Evolutionary conservation across 35 echinoderm and acorn worm species (phyloP).

Genomic region (Amphiura filiformis): DNA sequence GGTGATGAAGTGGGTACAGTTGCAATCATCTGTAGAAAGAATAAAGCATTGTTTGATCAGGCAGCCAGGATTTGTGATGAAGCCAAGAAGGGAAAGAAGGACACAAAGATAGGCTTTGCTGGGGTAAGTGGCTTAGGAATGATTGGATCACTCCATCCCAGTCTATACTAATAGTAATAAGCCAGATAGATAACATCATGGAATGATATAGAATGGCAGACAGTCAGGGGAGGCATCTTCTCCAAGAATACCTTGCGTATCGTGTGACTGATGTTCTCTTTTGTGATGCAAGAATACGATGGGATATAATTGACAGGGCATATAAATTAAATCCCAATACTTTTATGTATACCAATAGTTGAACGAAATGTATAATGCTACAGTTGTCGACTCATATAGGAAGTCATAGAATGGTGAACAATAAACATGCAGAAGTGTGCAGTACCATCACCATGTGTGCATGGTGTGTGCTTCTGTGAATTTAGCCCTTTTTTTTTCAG

Average conservation of each 20-base stretch:
- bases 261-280: background rate
- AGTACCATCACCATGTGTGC: too few relatives aligned
- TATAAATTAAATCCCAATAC: too few relatives aligned
- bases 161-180: background rate
- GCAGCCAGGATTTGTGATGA: constrained; percentile 36
- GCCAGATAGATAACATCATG: too few relatives aligned
- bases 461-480: too few relatives aligned
- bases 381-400: too few relatives aligned
- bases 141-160: background rate
- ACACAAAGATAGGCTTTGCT: constrained; percentile 49
- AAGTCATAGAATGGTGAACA: too few relatives aligned
- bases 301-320: background rate
- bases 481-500: too few relatives aligned
- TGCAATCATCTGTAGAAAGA: constrained; percentile 68
- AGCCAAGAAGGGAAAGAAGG: background rate
- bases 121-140: constrained; percentile 33
- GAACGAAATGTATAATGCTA: too few relatives aligned
- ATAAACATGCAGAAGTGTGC: too few relatives aligned
- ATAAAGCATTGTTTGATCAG: constrained; percentile 56
- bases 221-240: background rate
- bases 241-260: background rate
- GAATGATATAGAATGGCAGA: too few relatives aligned
- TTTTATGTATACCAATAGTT: too few relatives aligned
- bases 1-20: constrained; percentile 62
- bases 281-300: background rate